Conservation (phyloP, 2,797 vertebrate species). For the Aulostomus chinensis region DNA sequence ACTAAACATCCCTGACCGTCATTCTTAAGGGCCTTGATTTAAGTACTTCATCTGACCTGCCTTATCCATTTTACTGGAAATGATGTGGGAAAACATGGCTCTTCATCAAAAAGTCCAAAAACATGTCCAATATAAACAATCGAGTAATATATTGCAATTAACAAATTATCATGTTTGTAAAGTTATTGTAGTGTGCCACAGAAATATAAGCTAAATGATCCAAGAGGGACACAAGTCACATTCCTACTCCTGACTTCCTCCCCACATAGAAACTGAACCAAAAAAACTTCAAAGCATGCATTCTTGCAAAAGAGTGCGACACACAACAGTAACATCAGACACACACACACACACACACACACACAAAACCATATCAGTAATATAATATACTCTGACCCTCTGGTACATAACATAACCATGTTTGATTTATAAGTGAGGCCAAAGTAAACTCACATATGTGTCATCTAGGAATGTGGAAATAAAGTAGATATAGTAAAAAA, state of each 20-base stretch:
- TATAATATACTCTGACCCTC: too few relatives aligned
- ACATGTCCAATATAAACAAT: too few relatives aligned
- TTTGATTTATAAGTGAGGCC: too few relatives aligned
- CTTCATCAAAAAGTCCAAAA: not conserved
- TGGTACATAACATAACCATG: too few relatives aligned
- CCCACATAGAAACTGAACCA: conserved; percentile 35
- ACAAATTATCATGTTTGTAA: too few relatives aligned
- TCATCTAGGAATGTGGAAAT: too few relatives aligned
- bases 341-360: not conserved
- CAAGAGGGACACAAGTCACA: conserved; percentile 19
- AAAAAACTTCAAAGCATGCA: too few relatives aligned
- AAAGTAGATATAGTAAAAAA: too few relatives aligned
- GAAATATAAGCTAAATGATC: conserved; percentile 25
- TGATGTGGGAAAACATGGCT: conserved; percentile 3
- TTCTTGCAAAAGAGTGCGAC: too few relatives aligned
- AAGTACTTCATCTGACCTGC: not conserved
- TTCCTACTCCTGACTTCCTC: conserved; percentile 28
- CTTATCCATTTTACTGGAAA: not conserved
- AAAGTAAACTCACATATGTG: too few relatives aligned
- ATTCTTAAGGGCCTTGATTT: not conserved
- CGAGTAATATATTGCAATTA: too few relatives aligned
- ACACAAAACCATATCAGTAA: not conserved
- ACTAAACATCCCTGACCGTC: not conserved
- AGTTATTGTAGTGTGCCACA: conserved; percentile 4
- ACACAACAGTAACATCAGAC: not conserved